A percentile compares a stretch with the other conserved stretches of the same genome.
Conservation (phyloP, 2,888 invertebrate genomes). For the Stenotaenia linearis region DNA sequence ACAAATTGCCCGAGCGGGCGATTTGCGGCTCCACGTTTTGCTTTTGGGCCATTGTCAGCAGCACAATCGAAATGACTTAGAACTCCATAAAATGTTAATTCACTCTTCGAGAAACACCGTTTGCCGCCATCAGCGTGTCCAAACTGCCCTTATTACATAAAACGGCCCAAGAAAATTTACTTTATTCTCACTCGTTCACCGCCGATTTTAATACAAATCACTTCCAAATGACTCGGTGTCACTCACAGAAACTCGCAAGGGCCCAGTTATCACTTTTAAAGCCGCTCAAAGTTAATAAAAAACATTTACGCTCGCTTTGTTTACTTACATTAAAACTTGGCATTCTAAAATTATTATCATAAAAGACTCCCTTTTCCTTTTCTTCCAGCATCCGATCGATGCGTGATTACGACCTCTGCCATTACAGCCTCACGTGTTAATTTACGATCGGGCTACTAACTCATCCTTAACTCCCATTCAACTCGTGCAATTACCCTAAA, state of each 20-base stretch:
- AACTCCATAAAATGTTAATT: constrained; percentile 31
- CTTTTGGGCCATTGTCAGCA: constrained; percentile 6
- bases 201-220: constrained; percentile 21
- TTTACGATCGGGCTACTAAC: constrained; percentile 20
- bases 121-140: neutral
- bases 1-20: neutral
- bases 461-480: constrained; percentile 24
- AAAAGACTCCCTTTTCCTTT: neutral
- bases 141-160: neutral
- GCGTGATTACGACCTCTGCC: neutral
- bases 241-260: neutral
- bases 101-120: neutral
- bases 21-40: neutral
- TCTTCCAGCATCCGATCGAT: neutral
- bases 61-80: constrained; percentile 28
- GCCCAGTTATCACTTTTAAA: neutral
- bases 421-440: neutral
- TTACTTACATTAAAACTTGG: neutral
- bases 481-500: constrained; percentile 10
- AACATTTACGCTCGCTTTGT: neutral
- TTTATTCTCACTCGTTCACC: neutral
- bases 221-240: neutral
- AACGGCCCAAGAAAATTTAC: constrained; percentile 8
- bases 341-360: neutral
- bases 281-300: neutral